phyloP scores from a whole-genome alignment of 1,140 invertebrate species.

The Linepithema humile region DNA sequence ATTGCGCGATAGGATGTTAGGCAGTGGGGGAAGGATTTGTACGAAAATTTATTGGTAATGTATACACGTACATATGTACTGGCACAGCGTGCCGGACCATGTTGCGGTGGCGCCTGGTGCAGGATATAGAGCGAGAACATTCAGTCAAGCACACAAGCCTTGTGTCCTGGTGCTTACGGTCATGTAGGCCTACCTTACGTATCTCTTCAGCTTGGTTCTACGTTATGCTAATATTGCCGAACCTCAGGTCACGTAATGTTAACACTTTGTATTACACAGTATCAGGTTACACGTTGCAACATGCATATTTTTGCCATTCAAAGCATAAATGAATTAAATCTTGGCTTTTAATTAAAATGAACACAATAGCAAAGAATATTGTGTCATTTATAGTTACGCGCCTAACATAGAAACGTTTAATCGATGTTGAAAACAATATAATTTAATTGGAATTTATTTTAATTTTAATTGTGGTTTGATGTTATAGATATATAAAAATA shows the following conservation, averaged over 20 bases:
- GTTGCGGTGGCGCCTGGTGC: slow-evolving; percentile 75
- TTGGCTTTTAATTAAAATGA: not conserved
- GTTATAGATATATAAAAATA: not conserved
- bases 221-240: slow-evolving; percentile 59
- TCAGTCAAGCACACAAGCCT: slow-evolving; percentile 52
- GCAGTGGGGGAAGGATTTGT: slow-evolving; percentile 61
- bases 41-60: slow-evolving; percentile 73
- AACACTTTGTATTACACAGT: slow-evolving; percentile 38
- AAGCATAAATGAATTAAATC: not conserved
- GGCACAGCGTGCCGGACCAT: slow-evolving; percentile 65
- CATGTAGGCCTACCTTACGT: slow-evolving; percentile 64
- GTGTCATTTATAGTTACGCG: not conserved
- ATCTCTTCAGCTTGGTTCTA: slow-evolving; percentile 55
- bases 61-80: slow-evolving; percentile 68
- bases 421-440: not conserved
- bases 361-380: not conserved
- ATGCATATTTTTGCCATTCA: not conserved
- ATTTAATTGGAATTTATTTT: not conserved
- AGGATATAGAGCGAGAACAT: slow-evolving; percentile 67
- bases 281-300: not conserved
- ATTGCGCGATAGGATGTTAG: slow-evolving; percentile 48
- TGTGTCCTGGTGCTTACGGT: slow-evolving; percentile 64
- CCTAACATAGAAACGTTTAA: not conserved
- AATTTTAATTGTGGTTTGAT: not conserved
- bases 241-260: slow-evolving; percentile 39